Conservation (phyloP, 1,140 invertebrate species). For the Liolophura sinensis region DNA sequence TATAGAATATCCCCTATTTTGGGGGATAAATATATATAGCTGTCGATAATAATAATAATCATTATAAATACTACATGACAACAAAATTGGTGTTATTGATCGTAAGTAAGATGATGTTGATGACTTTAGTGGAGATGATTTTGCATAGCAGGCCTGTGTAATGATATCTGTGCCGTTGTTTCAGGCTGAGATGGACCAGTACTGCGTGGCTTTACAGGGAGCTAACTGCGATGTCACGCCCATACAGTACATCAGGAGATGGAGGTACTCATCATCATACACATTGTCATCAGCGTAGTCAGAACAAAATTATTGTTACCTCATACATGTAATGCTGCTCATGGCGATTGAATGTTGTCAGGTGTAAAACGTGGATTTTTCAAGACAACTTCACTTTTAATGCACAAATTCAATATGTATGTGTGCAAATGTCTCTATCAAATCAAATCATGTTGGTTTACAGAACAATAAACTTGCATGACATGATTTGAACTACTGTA, state of each 20-base stretch:
- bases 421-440: background rate
- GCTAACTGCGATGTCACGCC: slow-evolving; percentile 85
- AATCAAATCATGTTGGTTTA: slow-evolving; percentile 1
- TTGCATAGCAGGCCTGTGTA: too few relatives aligned
- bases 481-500: background rate
- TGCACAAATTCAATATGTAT: background rate
- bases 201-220: slow-evolving; percentile 74
- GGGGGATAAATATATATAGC: too few relatives aligned
- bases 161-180: slow-evolving; percentile 13
- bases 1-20: too few relatives aligned
- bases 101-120: too few relatives aligned
- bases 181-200: slow-evolving; percentile 77
- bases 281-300: too few relatives aligned
- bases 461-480: too few relatives aligned
- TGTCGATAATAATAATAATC: too few relatives aligned
- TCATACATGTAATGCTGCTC: background rate
- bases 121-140: too few relatives aligned
- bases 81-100: too few relatives aligned
- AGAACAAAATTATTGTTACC: too few relatives aligned
- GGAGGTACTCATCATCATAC: slow-evolving; percentile 67
- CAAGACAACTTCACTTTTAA: slow-evolving; percentile 2
- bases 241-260: slow-evolving; percentile 84
- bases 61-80: too few relatives aligned
- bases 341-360: background rate
- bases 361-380: background rate